Evolutionary conservation across 2,888 invertebrate genomes (phyloP).

Genomic region (Apantesis nais): DNA sequence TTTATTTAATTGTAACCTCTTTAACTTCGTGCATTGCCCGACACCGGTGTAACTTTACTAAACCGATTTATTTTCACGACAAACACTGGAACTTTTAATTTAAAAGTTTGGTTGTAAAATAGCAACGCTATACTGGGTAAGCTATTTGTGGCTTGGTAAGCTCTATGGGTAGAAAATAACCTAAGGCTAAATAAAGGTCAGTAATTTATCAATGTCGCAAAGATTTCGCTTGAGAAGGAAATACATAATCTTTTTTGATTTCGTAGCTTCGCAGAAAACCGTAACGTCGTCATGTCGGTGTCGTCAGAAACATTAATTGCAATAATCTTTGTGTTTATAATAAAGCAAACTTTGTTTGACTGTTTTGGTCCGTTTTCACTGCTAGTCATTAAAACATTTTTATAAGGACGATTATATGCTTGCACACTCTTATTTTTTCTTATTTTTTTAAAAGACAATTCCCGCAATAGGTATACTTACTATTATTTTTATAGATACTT

Average conservation of each 20-base stretch:
- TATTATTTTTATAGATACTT: too few species aligned
- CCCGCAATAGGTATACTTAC: too few species aligned
- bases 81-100: constrained; percentile 57
- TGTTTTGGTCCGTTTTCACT: neutral
- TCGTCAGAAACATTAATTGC: constrained; percentile 24
- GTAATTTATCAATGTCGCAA: constrained; percentile 34
- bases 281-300: constrained; percentile 5
- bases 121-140: constrained; percentile 4
- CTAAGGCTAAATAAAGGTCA: constrained; percentile 27
- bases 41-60: constrained; percentile 40
- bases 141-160: too few species aligned
- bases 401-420: too few species aligned
- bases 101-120: constrained; percentile 40
- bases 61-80: constrained; percentile 54
- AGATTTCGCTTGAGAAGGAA: constrained; percentile 28
- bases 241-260: constrained; percentile 36
- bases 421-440: too few species aligned
- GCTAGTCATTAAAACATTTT: too few species aligned
- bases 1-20: constrained; percentile 38
- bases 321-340: neutral
- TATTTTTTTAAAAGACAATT: too few species aligned
- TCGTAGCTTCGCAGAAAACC: constrained; percentile 21
- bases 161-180: constrained; percentile 8
- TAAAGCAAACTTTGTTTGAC: neutral
- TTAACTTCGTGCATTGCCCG: constrained; percentile 37